phyloP scores from a whole-genome alignment of 2,113 vertebrate genomes.

The Neoarius graeffei region DNA sequence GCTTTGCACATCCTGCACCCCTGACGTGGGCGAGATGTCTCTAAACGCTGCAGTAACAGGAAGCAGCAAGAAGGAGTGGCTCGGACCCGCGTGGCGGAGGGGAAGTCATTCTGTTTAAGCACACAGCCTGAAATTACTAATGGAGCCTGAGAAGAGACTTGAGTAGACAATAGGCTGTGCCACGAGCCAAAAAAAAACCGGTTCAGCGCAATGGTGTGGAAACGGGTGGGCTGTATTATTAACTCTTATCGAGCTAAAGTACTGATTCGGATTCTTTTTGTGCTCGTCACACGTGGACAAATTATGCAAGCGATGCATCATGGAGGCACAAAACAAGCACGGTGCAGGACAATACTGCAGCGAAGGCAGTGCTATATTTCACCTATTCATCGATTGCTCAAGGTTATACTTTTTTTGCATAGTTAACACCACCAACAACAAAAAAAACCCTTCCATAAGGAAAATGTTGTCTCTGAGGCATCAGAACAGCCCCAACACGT shows the following conservation, averaged over 20 bases:
- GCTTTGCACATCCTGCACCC: conserved; percentile 11
- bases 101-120: conserved; percentile 44
- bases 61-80: conserved; percentile 34
- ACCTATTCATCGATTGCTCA: not conserved
- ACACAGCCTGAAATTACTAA: conserved; percentile 32
- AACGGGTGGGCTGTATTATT: not conserved
- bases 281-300: not conserved
- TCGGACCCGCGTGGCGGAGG: conserved; percentile 12
- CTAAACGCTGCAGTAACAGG: conserved; percentile 31
- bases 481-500: conserved; percentile 16
- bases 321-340: not conserved
- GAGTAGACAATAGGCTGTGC: conserved; percentile 11
- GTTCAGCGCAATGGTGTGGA: not conserved
- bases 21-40: not conserved
- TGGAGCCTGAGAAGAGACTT: conserved; percentile 6
- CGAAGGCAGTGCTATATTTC: not conserved
- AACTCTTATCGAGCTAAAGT: not conserved
- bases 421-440: not conserved
- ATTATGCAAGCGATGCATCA: not conserved
- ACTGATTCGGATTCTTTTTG: not conserved
- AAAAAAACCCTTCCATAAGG: not conserved
- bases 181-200: not conserved
- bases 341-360: not conserved
- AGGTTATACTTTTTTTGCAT: not conserved
- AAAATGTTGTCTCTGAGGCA: not conserved